A percentile compares a stretch with the other conserved stretches of the same genome.
Conservation (phyloP, 1,140 invertebrate genomes). For the Centruroides vittatus region DNA sequence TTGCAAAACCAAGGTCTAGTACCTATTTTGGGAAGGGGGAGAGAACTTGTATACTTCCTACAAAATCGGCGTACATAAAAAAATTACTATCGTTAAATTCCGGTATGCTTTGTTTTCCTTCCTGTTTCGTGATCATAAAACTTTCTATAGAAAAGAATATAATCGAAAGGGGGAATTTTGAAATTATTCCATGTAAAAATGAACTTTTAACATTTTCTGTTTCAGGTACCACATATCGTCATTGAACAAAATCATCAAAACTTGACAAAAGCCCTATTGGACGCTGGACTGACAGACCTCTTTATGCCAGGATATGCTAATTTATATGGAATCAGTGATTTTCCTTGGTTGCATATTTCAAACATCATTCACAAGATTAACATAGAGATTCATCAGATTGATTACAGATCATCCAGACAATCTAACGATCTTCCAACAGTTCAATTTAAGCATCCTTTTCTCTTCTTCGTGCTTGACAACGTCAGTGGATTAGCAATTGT, state of each 20-base stretch:
- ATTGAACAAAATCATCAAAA: constrained; percentile 18
- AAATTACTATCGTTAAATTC: no score
- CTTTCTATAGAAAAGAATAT: no score
- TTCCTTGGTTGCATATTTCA: constrained; percentile 20
- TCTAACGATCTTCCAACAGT: not conserved
- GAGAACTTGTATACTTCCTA: no score
- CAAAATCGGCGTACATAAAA: no score
- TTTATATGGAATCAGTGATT: constrained; percentile 19
- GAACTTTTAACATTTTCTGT: constrained; percentile 1
- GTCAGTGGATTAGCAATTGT: constrained; percentile 21
- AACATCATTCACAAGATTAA: constrained; percentile 21
- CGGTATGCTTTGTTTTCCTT: no score
- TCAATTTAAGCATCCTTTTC: constrained; percentile 11
- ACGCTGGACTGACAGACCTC: constrained; percentile 19
- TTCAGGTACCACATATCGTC: constrained; percentile 20
- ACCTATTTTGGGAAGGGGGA: no score
- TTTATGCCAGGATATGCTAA: constrained; percentile 21
- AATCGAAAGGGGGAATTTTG: no score
- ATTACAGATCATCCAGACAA: not conserved
- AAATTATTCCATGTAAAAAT: no score
- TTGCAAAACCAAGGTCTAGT: no score
- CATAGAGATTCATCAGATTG: constrained; percentile 16
- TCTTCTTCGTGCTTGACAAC: constrained; percentile 22
- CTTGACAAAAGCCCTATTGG: constrained; percentile 15
- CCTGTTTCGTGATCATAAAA: no score